Conservation (phyloP, 2,888 invertebrate species). For the Ecdyonurus torrentis region DNA sequence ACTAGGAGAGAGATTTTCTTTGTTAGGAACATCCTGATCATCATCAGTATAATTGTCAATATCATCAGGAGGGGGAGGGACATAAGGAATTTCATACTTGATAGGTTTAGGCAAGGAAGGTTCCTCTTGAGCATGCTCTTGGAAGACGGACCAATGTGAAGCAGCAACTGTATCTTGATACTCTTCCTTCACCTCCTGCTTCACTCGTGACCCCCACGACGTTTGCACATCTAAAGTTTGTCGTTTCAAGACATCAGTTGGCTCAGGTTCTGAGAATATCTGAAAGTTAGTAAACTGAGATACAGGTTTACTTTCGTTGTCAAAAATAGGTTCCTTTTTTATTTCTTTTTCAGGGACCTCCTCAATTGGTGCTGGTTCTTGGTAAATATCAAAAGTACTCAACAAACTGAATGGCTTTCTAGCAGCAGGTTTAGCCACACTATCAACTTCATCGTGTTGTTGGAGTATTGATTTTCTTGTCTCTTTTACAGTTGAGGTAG, state of each 20-base stretch:
- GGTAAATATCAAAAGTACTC: neutral
- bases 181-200: too few species aligned
- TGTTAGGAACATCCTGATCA: neutral
- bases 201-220: too few species aligned
- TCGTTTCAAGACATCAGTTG: too few species aligned
- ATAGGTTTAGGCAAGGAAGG: too few species aligned
- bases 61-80: conserved; percentile 5
- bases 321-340: too few species aligned
- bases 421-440: too few species aligned
- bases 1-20: conserved; percentile 4
- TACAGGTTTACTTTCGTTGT: too few species aligned
- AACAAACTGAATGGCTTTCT: neutral
- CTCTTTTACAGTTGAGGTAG: neutral
- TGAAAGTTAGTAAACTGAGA: too few species aligned
- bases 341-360: neutral
- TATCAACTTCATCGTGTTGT: neutral
- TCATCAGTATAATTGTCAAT: neutral
- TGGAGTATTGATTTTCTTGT: neutral
- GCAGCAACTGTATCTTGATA: too few species aligned
- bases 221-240: too few species aligned
- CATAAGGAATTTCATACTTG: conserved; percentile 2
- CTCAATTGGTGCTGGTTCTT: neutral
- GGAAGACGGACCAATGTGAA: neutral
- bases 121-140: too few species aligned
- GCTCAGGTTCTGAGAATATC: too few species aligned